Evolutionary conservation across 2,113 vertebrate genomes (phyloP).

Genomic region (Diphyllodes magnificus): DNA sequence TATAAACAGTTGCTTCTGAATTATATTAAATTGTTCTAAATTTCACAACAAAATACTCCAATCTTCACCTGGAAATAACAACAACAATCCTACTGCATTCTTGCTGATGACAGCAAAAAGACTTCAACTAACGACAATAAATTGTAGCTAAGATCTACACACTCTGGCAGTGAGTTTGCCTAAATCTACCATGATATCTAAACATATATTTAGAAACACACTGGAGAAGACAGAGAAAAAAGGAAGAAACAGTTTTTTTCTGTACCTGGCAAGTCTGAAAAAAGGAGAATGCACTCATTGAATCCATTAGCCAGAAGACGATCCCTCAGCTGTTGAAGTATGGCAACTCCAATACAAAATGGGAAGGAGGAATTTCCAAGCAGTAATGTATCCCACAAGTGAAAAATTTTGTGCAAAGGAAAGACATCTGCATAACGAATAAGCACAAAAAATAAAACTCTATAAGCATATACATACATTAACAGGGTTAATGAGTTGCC

Average conservation of each 20-base stretch:
- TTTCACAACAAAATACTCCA: neutral
- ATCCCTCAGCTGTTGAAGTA: slow-evolving; percentile 92
- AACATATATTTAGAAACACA: neutral
- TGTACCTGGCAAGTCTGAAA: slow-evolving; percentile 96
- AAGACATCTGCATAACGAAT: slow-evolving; percentile 84
- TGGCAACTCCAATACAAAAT: slow-evolving; percentile 95
- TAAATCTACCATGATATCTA: neutral
- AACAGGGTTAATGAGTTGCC: neutral
- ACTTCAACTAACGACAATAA: neutral
- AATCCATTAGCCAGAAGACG: slow-evolving; percentile 95
- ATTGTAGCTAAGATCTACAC: neutral
- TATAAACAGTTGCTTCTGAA: neutral
- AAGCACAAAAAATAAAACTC: neutral
- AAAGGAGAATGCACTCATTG: slow-evolving; percentile 98
- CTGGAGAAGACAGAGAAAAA: neutral
- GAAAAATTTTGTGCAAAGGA: slow-evolving; percentile 98
- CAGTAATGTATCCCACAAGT: slow-evolving; percentile 95
- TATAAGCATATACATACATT: neutral
- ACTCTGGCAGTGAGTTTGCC: neutral
- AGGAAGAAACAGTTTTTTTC: neutral
- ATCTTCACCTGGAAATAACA: neutral
- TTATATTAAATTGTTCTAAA: neutral
- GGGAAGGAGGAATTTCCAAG: slow-evolving; percentile 97
- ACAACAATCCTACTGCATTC: neutral
- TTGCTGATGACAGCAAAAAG: neutral